Base-by-base conservation (phyloP, 2,113 vertebrate species). In the Cnemophilus loriae region DNA sequence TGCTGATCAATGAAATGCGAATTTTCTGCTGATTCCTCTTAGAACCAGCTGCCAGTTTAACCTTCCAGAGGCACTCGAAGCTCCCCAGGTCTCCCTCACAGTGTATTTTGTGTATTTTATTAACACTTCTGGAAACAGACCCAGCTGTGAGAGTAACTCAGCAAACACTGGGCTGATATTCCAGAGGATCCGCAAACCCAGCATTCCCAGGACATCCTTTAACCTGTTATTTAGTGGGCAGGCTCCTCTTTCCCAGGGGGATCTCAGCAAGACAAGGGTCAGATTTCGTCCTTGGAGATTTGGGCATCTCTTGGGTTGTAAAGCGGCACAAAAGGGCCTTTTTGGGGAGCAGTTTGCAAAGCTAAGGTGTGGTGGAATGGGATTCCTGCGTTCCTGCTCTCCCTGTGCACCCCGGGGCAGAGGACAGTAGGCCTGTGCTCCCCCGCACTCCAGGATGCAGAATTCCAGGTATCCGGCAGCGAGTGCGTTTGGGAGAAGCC, bases 261-360 rank as follows among this genome's bases (percentile, higher is more conserved):
- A 30, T n/a, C 24, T n/a, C 4, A 1, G 84, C 81, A 70, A 52
- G 57, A 22, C 12, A 16, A 28, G 28, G 44, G 9, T 23, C 23
- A 3, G 2, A 1, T 26, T 16, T 32, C 13, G 24, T 15, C 50
- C 81, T 60, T 2, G 0, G 0, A 1, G n/a, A 3, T 73, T 55
- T 37, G 26, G 16, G 46, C 80, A 46, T 28, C 1, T 0, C 32
- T 60, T 46, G 6, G 15, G 11, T 3, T 11, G 49, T 6, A 2
- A 44, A n/a, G 4, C 0, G 7, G 9, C n/a, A 8, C 16, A 1
- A 11, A 91, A 70, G 2, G 1, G 23, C 6, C 11, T 20, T 63
- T 84, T 22, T 27, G 3, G 44, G 41, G 23, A 67, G 59, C 20
- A 21, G 8, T 64, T 69, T 42, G 73, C 5, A 11, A 22, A 47